Conservation (phyloP, 2,888 invertebrate genomes). For the Ecdyonurus torrentis region DNA sequence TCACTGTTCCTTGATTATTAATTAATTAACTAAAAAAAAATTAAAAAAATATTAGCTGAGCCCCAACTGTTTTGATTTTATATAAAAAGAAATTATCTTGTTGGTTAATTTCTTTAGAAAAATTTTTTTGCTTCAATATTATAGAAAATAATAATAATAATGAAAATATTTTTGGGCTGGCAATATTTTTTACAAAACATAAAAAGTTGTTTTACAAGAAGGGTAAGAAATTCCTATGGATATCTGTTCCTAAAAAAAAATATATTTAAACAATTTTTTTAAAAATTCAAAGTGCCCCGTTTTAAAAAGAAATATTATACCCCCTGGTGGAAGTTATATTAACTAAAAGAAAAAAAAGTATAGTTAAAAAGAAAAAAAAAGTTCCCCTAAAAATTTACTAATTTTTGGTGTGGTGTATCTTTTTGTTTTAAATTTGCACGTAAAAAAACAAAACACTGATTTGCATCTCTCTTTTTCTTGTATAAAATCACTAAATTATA, state of each 20-base stretch:
- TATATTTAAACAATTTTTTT: neutral
- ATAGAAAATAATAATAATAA: neutral
- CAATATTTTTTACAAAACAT: neutral
- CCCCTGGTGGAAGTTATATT: too few species aligned
- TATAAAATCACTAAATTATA: neutral
- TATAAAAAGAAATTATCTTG: too few species aligned
- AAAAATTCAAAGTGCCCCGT: neutral
- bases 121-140: too few species aligned
- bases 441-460: too few species aligned
- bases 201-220: neutral
- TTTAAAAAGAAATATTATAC: neutral
- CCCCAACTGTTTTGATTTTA: constrained; percentile 4
- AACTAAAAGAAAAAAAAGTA: too few species aligned
- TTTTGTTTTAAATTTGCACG: too few species aligned
- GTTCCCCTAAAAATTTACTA: neutral
- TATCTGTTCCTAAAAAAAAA: neutral
- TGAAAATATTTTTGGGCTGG: neutral
- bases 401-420: neutral
- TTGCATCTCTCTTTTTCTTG: neutral
- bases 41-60: constrained; percentile 6
- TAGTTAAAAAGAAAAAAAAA: too few species aligned
- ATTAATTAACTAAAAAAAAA: too few species aligned
- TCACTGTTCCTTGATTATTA: neutral
- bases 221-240: neutral
- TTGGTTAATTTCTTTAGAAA: too few species aligned